These are phyloP conservation scores for Phrynosoma blainvillii DNA, from an alignment of 2,113 vertebrate species.

Conservation along the genomic window DNA sequence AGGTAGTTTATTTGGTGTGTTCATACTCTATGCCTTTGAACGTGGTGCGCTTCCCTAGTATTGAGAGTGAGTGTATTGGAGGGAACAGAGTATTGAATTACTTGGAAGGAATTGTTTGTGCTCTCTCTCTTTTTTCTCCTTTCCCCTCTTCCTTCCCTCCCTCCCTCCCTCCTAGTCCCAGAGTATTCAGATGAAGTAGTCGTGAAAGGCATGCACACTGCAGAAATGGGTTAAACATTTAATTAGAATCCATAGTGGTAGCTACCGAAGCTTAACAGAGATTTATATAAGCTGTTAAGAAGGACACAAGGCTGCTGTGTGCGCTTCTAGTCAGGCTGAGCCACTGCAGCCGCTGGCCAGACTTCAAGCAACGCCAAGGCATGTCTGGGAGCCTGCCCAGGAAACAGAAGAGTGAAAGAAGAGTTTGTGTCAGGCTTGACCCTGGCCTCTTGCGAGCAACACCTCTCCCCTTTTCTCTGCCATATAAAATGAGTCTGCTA, in stretches of 20 bases:
- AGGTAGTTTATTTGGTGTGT: not conserved
- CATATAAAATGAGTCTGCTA: constrained; percentile 45
- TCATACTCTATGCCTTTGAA: too few species aligned
- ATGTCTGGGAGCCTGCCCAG: constrained; percentile 81
- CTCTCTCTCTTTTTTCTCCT: not conserved
- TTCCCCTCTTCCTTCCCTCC: too few species aligned
- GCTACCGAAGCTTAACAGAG: constrained; percentile 74
- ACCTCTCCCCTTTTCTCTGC: constrained; percentile 54
- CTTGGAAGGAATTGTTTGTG: constrained; percentile 1
- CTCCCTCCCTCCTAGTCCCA: too few species aligned
- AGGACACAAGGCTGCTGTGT: constrained; percentile 74
- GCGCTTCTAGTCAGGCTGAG: constrained; percentile 72
- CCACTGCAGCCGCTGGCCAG: constrained; percentile 73
- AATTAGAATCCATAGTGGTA: constrained; percentile 62
- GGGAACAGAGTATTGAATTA: not conserved
- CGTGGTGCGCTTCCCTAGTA: too few species aligned
- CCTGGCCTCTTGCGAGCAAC: constrained; percentile 59
- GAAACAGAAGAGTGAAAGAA: constrained; percentile 73
- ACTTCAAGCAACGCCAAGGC: constrained; percentile 75
- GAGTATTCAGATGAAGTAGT: fast-evolving
- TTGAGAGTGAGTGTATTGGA: not conserved
- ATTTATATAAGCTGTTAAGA: constrained; percentile 69
- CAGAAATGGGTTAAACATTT: constrained; percentile 65
- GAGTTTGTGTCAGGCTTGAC: constrained; percentile 76
- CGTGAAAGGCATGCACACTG: constrained; percentile 41